Percentiles rank a stretch among this genome's conserved stretches.
These are phyloP conservation scores for Augochlora pura DNA, from an alignment of 1,140 invertebrate species.

Conservation along the genomic window DNA sequence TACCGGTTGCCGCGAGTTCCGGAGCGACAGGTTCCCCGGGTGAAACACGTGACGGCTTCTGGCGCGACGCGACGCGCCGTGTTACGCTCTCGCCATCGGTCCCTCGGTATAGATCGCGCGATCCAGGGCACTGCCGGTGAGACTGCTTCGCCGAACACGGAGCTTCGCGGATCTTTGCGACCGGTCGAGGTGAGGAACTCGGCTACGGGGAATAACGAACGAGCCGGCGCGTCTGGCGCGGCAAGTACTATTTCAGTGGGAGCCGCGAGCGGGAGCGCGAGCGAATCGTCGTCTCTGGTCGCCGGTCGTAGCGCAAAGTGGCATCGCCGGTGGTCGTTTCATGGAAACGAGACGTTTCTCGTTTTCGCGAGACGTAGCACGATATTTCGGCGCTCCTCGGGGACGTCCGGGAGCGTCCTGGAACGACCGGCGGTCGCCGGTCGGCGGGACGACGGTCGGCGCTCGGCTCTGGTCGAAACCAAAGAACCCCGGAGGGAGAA, in stretches of 20 bases:
- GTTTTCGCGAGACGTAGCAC: neutral
- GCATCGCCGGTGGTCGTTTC: neutral
- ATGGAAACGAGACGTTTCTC: neutral
- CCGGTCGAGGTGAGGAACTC: too few relatives aligned
- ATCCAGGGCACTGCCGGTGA: too few relatives aligned
- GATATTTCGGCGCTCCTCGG: conserved; percentile 10
- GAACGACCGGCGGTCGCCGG: neutral
- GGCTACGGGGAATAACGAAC: too few relatives aligned
- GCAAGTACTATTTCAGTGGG: neutral
- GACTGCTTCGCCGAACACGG: too few relatives aligned
- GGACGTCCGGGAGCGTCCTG: neutral
- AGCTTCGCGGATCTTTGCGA: too few relatives aligned
- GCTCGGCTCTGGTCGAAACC: conserved; percentile 9
- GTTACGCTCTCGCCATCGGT: conserved; percentile 31
- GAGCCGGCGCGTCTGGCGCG: too few relatives aligned
- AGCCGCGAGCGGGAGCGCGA: neutral
- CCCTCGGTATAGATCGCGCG: neutral
- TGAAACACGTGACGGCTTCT: conserved; percentile 54
- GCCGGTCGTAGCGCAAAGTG: neutral
- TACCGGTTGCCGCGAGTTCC: conserved; percentile 58
- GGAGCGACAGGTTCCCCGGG: conserved; percentile 60
- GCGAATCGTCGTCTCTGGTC: neutral
- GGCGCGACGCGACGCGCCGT: neutral
- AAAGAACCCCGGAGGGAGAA: conserved; percentile 36
- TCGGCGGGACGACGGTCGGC: neutral